Conservation (phyloP, 2,113 vertebrate species). For the Calidris pugnax region DNA sequence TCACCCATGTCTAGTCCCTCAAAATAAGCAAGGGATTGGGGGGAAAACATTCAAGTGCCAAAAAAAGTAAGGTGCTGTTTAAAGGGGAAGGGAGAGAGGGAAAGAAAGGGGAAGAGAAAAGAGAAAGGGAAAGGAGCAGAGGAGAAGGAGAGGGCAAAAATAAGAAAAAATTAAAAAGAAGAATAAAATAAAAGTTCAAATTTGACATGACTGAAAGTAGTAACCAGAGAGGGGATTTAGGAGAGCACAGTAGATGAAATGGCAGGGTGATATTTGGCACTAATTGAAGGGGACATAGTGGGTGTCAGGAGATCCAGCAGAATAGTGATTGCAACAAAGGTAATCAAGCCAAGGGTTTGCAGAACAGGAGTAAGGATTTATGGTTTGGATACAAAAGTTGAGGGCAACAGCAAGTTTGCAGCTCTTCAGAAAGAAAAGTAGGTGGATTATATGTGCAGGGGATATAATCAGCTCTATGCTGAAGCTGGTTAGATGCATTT, state of each 20-base stretch:
- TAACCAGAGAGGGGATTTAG: neutral
- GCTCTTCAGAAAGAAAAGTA: neutral
- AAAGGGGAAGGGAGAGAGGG: neutral
- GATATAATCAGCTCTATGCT: neutral
- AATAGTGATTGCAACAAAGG: neutral
- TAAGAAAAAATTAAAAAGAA: too few relatives aligned
- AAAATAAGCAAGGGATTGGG: neutral
- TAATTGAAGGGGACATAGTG: neutral
- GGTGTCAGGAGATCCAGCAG: neutral
- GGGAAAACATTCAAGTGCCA: neutral
- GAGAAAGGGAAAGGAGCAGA: too few relatives aligned
- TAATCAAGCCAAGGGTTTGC: neutral
- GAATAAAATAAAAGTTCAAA: too few relatives aligned
- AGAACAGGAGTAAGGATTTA: neutral
- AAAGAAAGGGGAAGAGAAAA: too few relatives aligned
- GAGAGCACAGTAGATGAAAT: neutral
- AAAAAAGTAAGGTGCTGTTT: neutral
- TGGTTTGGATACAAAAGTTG: neutral
- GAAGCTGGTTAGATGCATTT: neutral
- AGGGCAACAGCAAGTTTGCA: neutral
- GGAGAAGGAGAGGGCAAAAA: too few relatives aligned
- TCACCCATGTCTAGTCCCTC: neutral
- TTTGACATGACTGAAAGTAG: neutral
- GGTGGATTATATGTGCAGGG: neutral
- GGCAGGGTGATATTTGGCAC: accelerated